Evolutionary conservation across 2,888 invertebrate genomes (phyloP), one percentile per base, ranked within the genome.

Genomic region (Pachliopta kotzebuea): DNA sequence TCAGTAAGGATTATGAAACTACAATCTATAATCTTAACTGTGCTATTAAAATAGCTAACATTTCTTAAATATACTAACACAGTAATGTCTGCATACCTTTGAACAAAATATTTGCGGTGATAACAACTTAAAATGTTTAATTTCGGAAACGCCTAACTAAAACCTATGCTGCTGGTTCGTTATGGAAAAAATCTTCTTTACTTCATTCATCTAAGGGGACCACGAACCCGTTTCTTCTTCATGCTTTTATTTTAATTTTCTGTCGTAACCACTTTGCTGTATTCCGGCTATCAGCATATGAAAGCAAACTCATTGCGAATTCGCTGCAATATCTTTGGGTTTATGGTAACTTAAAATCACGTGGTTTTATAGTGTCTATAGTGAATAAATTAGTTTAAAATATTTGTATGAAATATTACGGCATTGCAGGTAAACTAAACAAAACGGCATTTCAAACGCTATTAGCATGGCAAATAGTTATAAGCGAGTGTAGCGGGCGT

Each of bases 401-500:
- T n/a, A 45, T 18, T n/a, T 4, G 7, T 45, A 45, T 45, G 45
- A n/a, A 7, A 11, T 20, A 2, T n/a, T 55, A 55, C 26, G n/a
- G 29, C 29, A 26, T 66, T 69, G 50, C 17, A 45, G 24, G 53
- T 2, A 42, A 14, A 59, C 70, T 77, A 72, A 75, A 72, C 45
- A 75, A 26, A 45, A 56, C 55, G 23, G 20, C 24, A 50, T 60
- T 59, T 20, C 49, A 17, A 55, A 31, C 60, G 56, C 64, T 24
- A 52, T 60, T 64, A 60, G 20, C 59, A 52, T 45, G 60, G 20
- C 20, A 23, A 60, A 55, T 55, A 55, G 56, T 64, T 56, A n/a
- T 50, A 26, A 60, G 26, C 42, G 52, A 37, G 64, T 49, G 59
- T 53, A 69, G 37, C 72, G 85, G 82, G 75, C 81, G 70, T 80